phyloP scores from a whole-genome alignment of 2,888 invertebrate genomes.

The Sarcophaga subvicina region DNA sequence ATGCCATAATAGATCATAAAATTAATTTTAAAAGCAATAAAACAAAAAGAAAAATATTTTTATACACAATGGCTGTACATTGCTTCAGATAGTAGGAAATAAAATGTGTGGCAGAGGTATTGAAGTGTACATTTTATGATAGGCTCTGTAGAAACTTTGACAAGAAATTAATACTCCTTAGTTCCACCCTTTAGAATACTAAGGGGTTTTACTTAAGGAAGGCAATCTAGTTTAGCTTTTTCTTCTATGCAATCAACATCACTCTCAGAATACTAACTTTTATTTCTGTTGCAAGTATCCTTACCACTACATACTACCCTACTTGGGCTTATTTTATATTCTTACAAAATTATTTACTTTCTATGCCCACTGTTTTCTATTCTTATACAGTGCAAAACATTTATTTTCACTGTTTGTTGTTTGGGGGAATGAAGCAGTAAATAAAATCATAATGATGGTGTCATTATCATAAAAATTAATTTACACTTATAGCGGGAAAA shows the following conservation, averaged over 20 bases:
- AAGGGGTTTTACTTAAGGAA: no score
- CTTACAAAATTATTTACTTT: neutral
- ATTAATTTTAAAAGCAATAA: slow-evolving; percentile 49
- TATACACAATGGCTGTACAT: neutral
- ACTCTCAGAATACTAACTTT: neutral
- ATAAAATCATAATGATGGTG: slow-evolving; percentile 68
- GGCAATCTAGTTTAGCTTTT: slow-evolving; percentile 16
- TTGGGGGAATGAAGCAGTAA: slow-evolving; percentile 45
- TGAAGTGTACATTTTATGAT: no score
- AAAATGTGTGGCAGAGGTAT: no score
- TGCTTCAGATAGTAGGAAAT: no score
- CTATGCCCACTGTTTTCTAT: neutral
- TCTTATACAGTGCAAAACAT: neutral
- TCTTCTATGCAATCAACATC: no score
- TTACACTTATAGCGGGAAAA: slow-evolving; percentile 62
- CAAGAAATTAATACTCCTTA: no score
- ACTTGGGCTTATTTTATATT: no score
- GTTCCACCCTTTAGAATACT: no score
- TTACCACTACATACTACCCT: no score
- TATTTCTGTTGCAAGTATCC: no score
- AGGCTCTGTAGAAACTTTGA: no score
- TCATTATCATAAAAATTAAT: slow-evolving; percentile 68
- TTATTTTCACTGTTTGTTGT: neutral
- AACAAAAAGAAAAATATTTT: slow-evolving; percentile 25
- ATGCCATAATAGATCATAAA: slow-evolving; percentile 46